A percentile compares a stretch with the other conserved stretches of the same genome.
Evolutionary conservation across 2,797 vertebrate species (phyloP).

Genomic region (Parambassis ranga): DNA sequence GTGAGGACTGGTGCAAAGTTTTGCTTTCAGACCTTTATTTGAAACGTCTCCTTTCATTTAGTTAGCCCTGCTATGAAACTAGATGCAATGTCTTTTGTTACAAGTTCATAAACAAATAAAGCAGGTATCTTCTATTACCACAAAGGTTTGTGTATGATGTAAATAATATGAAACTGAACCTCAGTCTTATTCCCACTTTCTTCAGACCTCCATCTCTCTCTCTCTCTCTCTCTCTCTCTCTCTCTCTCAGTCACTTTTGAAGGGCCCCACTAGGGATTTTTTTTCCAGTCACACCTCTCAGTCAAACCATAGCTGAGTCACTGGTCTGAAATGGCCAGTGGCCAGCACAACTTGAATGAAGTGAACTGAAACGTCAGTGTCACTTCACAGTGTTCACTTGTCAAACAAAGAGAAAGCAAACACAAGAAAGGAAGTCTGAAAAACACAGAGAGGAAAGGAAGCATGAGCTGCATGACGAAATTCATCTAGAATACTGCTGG

Average conservation of each 20-base stretch:
- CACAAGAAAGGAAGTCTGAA: slow-evolving; percentile 1
- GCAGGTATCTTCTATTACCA: too few species aligned
- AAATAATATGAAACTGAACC: too few species aligned
- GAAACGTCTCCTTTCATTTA: too few species aligned
- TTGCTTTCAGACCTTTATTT: too few species aligned
- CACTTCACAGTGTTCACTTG: slow-evolving; percentile 33
- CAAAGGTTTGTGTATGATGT: too few species aligned
- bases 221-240: neutral
- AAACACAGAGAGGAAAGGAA: neutral
- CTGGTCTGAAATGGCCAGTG: slow-evolving; percentile 44
- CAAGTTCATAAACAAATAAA: too few species aligned
- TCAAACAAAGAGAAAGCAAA: slow-evolving; percentile 33
- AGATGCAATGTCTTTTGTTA: too few species aligned
- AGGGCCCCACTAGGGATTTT: slow-evolving; percentile 24
- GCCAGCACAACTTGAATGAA: slow-evolving; percentile 12
- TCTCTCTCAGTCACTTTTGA: slow-evolving; percentile 24
- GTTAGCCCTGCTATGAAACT: too few species aligned
- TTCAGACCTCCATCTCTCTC: too few species aligned
- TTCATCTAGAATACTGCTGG: neutral
- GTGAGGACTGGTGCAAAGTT: too few species aligned
- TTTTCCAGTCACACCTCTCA: slow-evolving; percentile 45
- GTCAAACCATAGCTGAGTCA: slow-evolving; percentile 41
- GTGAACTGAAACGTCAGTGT: slow-evolving; percentile 48
- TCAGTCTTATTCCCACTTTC: too few species aligned
- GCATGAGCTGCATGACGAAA: slow-evolving; percentile 7